These are phyloP conservation scores for Dolichallabes microphthalmus DNA, from an alignment of 2,113 vertebrate species.

Conservation along the genomic window DNA sequence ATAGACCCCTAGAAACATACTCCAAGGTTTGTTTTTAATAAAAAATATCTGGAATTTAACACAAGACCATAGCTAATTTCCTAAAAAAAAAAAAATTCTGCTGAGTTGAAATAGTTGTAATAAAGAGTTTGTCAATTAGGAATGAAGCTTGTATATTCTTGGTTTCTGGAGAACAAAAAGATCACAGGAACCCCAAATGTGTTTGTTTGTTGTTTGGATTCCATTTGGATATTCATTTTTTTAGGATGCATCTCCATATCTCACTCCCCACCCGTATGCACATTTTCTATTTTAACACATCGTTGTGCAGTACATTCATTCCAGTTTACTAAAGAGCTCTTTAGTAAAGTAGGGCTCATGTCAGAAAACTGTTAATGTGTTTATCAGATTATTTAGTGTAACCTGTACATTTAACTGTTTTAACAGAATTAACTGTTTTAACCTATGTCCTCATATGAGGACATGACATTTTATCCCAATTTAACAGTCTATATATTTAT, in stretches of 20 bases:
- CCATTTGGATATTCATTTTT: background rate
- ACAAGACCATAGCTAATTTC: background rate
- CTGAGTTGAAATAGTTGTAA: background rate
- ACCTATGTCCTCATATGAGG: too few relatives aligned
- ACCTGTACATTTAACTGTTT: background rate
- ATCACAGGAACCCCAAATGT: background rate
- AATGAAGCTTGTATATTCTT: background rate
- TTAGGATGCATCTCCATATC: background rate
- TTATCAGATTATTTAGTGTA: conserved; percentile 3
- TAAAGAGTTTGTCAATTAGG: background rate
- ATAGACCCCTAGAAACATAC: background rate
- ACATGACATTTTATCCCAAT: too few relatives aligned
- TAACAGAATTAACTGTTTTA: background rate
- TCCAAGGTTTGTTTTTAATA: background rate
- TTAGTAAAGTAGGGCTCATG: background rate
- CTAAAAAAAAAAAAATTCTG: too few relatives aligned
- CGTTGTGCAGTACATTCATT: conserved; percentile 3
- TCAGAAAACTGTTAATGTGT: background rate
- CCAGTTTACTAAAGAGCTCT: background rate
- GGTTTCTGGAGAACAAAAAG: background rate
- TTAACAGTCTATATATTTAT: too few relatives aligned
- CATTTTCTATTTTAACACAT: background rate
- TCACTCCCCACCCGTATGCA: background rate
- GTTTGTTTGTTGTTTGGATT: background rate
- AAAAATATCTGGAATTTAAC: background rate